Conservation (phyloP, 2,797 vertebrate genomes). For the Vipera ursinii region DNA sequence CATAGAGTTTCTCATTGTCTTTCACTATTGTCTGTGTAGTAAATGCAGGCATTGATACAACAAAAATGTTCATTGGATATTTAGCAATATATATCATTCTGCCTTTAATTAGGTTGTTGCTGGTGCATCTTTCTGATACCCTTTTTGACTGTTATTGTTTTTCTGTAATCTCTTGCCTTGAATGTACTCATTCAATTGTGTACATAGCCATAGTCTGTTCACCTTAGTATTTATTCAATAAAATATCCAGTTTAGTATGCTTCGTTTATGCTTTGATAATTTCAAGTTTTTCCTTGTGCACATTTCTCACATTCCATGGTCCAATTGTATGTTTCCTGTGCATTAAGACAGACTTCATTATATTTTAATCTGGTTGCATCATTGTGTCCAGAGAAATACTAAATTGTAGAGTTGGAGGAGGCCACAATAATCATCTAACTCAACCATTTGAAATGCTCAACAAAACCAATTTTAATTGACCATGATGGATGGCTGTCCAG, state of each 20-base stretch:
- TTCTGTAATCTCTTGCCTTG: neutral
- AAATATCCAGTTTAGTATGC: neutral
- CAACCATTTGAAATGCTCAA: too few species aligned
- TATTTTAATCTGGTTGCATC: too few species aligned
- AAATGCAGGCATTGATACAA: neutral
- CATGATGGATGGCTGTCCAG: too few species aligned
- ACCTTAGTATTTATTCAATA: neutral
- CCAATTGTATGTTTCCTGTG: neutral
- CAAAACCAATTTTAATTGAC: too few species aligned
- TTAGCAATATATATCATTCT: neutral
- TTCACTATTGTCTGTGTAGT: neutral
- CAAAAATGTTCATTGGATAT: neutral
- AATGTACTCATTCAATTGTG: neutral
- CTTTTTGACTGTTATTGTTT: neutral
- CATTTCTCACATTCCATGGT: neutral
- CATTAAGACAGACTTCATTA: too few species aligned
- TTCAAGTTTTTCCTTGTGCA: neutral
- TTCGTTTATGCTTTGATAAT: neutral
- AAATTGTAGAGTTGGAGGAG: too few species aligned
- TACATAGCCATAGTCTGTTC: neutral
- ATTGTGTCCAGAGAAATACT: too few species aligned
- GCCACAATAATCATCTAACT: too few species aligned
- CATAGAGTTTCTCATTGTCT: neutral
- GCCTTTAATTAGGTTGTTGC: neutral
- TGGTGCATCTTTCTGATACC: neutral